phyloP scores from a whole-genome alignment of 30 jellyfish, hydroid and myxozoan genomes.

The Aurelia sp. region DNA sequence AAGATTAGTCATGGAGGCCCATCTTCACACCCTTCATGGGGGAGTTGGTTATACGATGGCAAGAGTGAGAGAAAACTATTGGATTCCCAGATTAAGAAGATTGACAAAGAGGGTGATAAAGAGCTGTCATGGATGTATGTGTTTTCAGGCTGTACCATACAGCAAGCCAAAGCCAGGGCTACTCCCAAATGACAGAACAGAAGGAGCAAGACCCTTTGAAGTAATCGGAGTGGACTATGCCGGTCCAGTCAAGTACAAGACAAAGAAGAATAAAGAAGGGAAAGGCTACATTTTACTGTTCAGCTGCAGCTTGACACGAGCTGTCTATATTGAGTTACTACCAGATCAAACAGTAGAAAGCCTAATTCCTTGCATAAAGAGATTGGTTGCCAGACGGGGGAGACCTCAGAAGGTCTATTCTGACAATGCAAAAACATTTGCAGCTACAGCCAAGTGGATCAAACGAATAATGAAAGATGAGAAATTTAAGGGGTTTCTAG shows the following conservation, averaged over 20 bases:
- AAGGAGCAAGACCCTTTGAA: conserved; percentile 48
- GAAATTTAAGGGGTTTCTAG: conserved; percentile 7
- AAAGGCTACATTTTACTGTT: conserved; percentile 40
- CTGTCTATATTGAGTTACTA: conserved; percentile 39
- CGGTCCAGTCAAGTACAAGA: conserved; percentile 47
- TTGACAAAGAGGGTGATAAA: conserved; percentile 1
- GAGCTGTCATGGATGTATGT: conserved; percentile 31
- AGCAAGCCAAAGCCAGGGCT: conserved; percentile 54
- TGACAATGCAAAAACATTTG: conserved; percentile 45
- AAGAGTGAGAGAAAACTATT: conserved; percentile 16
- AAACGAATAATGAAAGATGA: conserved; percentile 37
- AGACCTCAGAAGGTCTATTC: conserved; percentile 60
- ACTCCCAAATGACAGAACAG: conserved; percentile 59
- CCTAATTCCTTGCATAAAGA: conserved; percentile 30
- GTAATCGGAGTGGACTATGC: conserved; percentile 56
- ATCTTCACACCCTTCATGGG: conserved; percentile 29
- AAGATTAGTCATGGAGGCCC: conserved; percentile 32
- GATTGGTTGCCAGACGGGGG: conserved; percentile 64
- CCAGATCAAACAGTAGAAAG: conserved; percentile 54
- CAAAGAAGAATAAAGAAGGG: conserved; percentile 34
- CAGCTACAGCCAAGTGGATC: conserved; percentile 56
- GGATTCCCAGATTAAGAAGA: conserved; percentile 48
- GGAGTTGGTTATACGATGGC: conserved; percentile 35
- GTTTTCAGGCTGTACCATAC: conserved; percentile 41
- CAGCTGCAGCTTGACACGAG: conserved; percentile 64